These are phyloP conservation scores for Amblyteles armatorius DNA, from an alignment of 2,888 invertebrate species.

Conservation along the genomic window DNA sequence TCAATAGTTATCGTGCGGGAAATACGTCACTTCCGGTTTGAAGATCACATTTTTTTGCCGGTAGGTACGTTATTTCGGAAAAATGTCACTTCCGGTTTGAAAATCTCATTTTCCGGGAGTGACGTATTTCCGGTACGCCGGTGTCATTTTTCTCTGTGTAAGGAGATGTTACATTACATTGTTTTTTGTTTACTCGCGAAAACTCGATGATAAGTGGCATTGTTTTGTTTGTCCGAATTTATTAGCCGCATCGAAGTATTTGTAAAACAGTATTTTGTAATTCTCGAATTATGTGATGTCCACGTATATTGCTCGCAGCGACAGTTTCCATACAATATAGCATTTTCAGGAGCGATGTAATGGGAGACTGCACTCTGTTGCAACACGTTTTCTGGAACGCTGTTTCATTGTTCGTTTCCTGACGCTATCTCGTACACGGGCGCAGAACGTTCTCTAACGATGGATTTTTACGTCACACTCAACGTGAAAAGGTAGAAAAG, in stretches of 20 bases:
- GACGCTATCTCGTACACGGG: conserved; percentile 2
- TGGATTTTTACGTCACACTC: conserved; percentile 22
- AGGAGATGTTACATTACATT: too few relatives aligned
- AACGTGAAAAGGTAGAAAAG: conserved; percentile 35
- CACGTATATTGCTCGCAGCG: neutral
- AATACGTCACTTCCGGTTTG: neutral
- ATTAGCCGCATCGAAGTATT: neutral
- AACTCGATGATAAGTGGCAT: too few relatives aligned
- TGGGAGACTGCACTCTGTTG: conserved; percentile 25
- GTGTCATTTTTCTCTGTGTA: too few relatives aligned
- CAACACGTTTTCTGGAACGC: conserved; percentile 1
- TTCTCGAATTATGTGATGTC: neutral
- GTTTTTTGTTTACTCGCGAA: too few relatives aligned
- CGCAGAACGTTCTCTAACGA: conserved; percentile 23
- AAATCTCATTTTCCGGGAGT: too few relatives aligned
- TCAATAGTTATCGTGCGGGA: neutral
- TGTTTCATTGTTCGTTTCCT: conserved; percentile 26
- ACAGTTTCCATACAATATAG: neutral
- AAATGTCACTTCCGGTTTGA: too few relatives aligned
- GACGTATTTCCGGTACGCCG: too few relatives aligned
- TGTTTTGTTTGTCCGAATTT: too few relatives aligned
- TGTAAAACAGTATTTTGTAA: neutral
- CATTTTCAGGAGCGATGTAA: neutral
- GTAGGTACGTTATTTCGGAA: too few relatives aligned
- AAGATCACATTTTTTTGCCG: too few relatives aligned